A percentile compares a stretch with the other conserved stretches of the same genome.
These are phyloP conservation scores for Gastrophysa polygoni DNA, from an alignment of 2,888 invertebrate genomes.

Conservation along the genomic window DNA sequence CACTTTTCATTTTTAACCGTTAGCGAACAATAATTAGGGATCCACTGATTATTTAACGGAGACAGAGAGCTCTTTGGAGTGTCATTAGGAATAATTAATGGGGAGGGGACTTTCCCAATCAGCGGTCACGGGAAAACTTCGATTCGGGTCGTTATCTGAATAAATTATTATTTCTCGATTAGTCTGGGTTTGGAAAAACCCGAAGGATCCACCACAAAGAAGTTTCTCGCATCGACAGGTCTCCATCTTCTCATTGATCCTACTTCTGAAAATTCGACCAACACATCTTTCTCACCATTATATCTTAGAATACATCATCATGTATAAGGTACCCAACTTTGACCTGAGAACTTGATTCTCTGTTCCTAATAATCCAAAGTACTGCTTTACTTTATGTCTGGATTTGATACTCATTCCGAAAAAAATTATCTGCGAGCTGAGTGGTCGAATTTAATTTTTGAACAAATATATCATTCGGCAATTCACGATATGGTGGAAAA, in stretches of 20 bases:
- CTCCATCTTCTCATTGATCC: neutral
- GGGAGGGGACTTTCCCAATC: conserved; percentile 50
- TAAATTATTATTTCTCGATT: conserved; percentile 58
- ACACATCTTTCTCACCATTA: no score
- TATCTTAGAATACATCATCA: no score
- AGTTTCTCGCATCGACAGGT: neutral
- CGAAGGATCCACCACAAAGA: conserved; percentile 37
- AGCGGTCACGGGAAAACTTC: conserved; percentile 49
- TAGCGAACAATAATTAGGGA: conserved; percentile 54
- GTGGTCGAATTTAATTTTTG: no score
- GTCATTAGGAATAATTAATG: conserved; percentile 59
- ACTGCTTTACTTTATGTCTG: no score
- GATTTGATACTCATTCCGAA: no score
- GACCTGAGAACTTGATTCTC: neutral
- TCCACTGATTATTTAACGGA: conserved; percentile 54
- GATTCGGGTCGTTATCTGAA: conserved; percentile 53
- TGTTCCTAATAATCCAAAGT: no score
- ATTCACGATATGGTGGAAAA: neutral
- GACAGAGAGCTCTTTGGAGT: conserved; percentile 53
- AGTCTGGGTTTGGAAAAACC: conserved; percentile 47
- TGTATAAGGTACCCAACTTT: neutral
- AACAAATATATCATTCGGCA: no score
- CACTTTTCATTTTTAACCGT: conserved; percentile 55
- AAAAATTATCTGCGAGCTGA: no score
- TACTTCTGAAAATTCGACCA: neutral